phyloP scores from a whole-genome alignment of 92 coral and sea anemone genomes.

The Virgularia gustaviana region DNA sequence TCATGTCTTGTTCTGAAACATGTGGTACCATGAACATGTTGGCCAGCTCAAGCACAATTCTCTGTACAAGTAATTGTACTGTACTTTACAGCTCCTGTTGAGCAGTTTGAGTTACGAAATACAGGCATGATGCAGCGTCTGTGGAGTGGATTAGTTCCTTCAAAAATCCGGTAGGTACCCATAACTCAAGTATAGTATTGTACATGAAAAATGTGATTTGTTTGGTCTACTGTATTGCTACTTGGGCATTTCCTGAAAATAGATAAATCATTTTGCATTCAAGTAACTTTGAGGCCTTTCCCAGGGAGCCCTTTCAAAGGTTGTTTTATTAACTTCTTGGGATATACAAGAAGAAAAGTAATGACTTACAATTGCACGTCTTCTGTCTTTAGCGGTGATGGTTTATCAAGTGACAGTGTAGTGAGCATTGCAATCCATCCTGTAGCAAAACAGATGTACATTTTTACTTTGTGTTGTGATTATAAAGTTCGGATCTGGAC shows the following conservation, averaged over 20 bases:
- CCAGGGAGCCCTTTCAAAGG: no score
- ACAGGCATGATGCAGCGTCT: slow-evolving; percentile 90
- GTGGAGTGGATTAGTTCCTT: slow-evolving; percentile 95
- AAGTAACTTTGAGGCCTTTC: no score
- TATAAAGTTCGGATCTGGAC: slow-evolving; percentile 93
- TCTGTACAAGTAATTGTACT: neutral
- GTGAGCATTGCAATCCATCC: slow-evolving; percentile 68
- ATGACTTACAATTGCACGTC: neutral
- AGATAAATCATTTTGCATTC: no score
- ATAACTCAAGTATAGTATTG: no score
- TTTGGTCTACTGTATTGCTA: no score
- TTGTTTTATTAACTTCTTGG: neutral
- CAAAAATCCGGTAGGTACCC: slow-evolving; percentile 55
- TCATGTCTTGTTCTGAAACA: no score
- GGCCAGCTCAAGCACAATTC: no score
- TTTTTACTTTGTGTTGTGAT: slow-evolving; percentile 83
- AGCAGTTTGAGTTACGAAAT: slow-evolving; percentile 84
- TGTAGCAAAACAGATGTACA: slow-evolving; percentile 68
- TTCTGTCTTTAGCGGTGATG: slow-evolving; percentile 58
- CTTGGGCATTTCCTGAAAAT: no score
- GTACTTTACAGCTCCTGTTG: slow-evolving; percentile 62
- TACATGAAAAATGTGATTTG: no score
- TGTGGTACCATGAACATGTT: no score
- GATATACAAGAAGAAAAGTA: neutral
- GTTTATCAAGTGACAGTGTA: slow-evolving; percentile 65